Percentiles rank a stretch among this genome's conserved stretches.
These are phyloP conservation scores for Malurus elegans DNA, from an alignment of 2,113 vertebrate genomes.

Conservation along the genomic window DNA sequence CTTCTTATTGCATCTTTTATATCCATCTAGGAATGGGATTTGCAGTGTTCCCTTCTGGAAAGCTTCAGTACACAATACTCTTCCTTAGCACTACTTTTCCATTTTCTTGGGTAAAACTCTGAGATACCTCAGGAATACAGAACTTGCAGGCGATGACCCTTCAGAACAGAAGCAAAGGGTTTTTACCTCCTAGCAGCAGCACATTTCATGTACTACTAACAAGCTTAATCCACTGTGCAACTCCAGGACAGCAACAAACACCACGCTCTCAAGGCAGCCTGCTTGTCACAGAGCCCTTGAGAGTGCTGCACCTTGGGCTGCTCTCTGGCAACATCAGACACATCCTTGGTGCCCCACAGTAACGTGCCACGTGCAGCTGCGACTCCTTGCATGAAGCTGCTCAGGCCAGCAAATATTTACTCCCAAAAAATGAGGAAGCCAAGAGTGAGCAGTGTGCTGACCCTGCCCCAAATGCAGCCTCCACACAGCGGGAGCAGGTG, in stretches of 20 bases:
- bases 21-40: conserved; percentile 19
- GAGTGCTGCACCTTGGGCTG: not conserved
- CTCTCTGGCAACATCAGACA: not conserved
- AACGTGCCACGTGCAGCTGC: accelerated
- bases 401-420: not conserved
- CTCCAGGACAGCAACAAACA: not conserved
- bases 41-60: not conserved
- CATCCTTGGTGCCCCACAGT: not conserved
- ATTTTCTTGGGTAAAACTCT: not conserved
- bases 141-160: not conserved
- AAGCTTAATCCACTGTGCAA: not conserved
- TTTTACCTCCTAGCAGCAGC: not conserved
- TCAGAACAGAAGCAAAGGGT: not conserved
- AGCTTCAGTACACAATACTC: not conserved
- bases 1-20: conserved; percentile 28
- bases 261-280: not conserved
- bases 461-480: not conserved
- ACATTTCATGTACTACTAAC: not conserved
- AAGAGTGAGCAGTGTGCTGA: not conserved
- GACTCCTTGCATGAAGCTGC: not conserved
- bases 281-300: not conserved
- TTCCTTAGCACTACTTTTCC: not conserved
- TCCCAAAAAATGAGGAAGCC: not conserved
- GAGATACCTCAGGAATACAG: not conserved
- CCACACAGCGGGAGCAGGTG: not conserved